These are phyloP conservation scores for Pseudolaguvia tuberculata DNA, from an alignment of 2,113 vertebrate species.

Conservation along the genomic window DNA sequence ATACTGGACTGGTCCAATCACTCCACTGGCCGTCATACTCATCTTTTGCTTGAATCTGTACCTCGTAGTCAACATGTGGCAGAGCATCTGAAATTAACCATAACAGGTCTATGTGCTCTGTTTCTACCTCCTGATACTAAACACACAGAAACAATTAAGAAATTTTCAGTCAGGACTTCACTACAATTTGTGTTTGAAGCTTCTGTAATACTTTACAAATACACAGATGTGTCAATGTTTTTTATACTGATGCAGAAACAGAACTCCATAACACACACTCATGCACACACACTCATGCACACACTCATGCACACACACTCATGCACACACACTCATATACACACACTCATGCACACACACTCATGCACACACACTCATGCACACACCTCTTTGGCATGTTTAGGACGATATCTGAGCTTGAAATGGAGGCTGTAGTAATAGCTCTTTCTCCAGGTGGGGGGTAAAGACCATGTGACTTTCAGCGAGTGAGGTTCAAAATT, in stretches of 20 bases:
- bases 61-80: conserved; percentile 53
- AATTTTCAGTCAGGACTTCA: too few species aligned
- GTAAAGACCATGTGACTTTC: conserved; percentile 60
- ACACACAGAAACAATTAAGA: conserved; percentile 14
- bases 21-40: conserved; percentile 66
- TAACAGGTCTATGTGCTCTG: accelerated
- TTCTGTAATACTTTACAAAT: not conserved
- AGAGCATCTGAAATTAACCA: conserved; percentile 57
- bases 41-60: conserved; percentile 57
- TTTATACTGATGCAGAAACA: not conserved
- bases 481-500: conserved; percentile 46
- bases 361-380: not conserved
- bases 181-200: not conserved
- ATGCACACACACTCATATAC: too few species aligned
- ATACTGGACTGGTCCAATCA: conserved; percentile 58
- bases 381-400: conserved; percentile 45
- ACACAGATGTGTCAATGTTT: not conserved
- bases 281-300: too few species aligned
- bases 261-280: too few species aligned
- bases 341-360: too few species aligned
- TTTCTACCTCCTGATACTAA: conserved; percentile 23
- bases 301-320: too few species aligned
- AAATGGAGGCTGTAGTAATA: conserved; percentile 55
- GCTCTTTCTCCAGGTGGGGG: conserved; percentile 58
- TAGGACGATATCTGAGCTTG: conserved; percentile 60